A percentile compares a stretch with the other conserved stretches of the same genome.
phyloP scores from a whole-genome alignment of 2,797 vertebrate species.

The Atherinosoma microstoma region DNA sequence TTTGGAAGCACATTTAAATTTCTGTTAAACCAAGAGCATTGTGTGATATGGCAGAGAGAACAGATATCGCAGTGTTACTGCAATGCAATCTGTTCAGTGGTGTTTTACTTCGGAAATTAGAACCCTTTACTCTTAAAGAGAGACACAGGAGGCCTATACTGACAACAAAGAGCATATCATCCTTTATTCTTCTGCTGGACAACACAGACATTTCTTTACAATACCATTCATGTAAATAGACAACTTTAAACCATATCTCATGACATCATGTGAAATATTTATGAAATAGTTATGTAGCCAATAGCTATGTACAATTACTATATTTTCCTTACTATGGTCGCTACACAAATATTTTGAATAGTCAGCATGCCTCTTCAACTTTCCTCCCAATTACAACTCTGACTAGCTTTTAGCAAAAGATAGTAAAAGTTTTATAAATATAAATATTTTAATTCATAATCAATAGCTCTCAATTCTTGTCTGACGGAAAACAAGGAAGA shows the following conservation, averaged over 20 bases:
- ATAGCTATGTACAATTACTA: background rate
- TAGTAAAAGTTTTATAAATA: background rate
- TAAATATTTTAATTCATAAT: background rate
- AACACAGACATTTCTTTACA: slow-evolving; percentile 69
- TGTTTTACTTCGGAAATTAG: slow-evolving; percentile 28
- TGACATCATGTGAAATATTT: background rate
- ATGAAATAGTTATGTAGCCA: background rate
- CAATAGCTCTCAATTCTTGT: background rate
- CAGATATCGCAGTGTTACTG: slow-evolving; percentile 19
- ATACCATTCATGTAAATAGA: slow-evolving; percentile 53
- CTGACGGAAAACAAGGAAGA: background rate
- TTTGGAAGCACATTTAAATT: slow-evolving; percentile 21
- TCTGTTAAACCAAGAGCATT: slow-evolving; percentile 26
- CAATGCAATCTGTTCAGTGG: slow-evolving; percentile 16
- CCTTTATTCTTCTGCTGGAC: slow-evolving; percentile 61
- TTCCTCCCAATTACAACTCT: background rate
- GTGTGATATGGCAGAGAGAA: slow-evolving; percentile 27
- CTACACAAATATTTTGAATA: background rate
- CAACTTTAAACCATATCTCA: slow-evolving; percentile 19
- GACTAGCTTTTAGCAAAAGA: background rate
- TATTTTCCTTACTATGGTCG: background rate
- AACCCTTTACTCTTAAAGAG: slow-evolving; percentile 54
- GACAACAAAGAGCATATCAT: slow-evolving; percentile 72
- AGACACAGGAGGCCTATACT: slow-evolving; percentile 45
- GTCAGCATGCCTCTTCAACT: background rate